Evolutionary conservation across 2,888 invertebrate genomes (phyloP), one percentile per base, ranked within the genome.

Genomic region (Oconnorella tubifera): DNA sequence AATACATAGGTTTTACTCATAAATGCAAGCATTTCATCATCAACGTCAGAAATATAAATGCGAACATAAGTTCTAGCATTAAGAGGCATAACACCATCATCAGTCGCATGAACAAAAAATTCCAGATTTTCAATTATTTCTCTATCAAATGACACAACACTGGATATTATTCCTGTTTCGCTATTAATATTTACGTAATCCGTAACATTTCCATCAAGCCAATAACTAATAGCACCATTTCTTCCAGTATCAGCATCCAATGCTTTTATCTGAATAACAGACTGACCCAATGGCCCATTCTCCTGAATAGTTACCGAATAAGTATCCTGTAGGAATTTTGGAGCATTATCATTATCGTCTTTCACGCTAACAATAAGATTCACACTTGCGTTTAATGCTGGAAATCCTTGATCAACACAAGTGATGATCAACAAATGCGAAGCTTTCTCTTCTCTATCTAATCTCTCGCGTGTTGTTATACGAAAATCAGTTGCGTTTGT

Each of bases 301-400:
- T 97, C 97, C 2, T 88, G 86, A 66, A 97, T 87, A 0, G 88
- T 88, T 1, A 90, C 88, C 23, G 88, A 87, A 79, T 93, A 93
- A 59, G 87, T 87, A 0, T 89, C 88, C 75, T 91, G 90, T 74
- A 91, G 90, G 79, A 96, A 97, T 80, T 90, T 90, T 0, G 97
- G 97, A 76, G 91, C 90, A 78, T 96, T 96, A 83, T 97, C 97
- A 81, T 97, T 97, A 75, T 91, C 89, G 82, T 97, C 97, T 78
- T 91, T 88, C 0, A 97, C 94, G n/a, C 66, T 65, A 2, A 80
- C 76, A 19, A 70, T 71, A 65, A 80, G 75, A 27, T 65, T 65
- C 3, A 69, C 68, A 27, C 68, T 69, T 4, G 74, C 68, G 49
- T 64, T 73, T 85, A 93, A 88, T 79, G 94, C 94, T 2, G 95